Percentiles rank a stretch among this genome's conserved stretches.
These are phyloP conservation scores for Nerophis lumbriciformis DNA, from an alignment of 2,113 vertebrate species.

Conservation along the genomic window DNA sequence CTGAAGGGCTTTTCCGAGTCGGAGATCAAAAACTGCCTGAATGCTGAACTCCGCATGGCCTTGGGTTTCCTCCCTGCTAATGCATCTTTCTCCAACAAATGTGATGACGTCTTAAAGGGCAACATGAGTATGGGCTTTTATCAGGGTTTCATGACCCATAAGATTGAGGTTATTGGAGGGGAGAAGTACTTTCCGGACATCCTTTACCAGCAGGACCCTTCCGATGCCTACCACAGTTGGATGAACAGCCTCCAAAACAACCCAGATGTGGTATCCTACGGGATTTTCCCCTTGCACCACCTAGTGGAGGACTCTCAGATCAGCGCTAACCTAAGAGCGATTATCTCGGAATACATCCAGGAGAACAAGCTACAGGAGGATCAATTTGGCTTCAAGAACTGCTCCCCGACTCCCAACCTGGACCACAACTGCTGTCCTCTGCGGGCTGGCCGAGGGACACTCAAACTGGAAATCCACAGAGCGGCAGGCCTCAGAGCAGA, in stretches of 20 bases:
- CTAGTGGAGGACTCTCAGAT: constrained; percentile 61
- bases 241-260: constrained; percentile 64
- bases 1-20: constrained; percentile 65
- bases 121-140: constrained; percentile 72
- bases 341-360: constrained; percentile 61
- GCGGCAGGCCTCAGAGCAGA: constrained; percentile 65
- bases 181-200: constrained; percentile 67
- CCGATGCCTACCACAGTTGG: constrained; percentile 66
- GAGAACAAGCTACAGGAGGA: constrained; percentile 60
- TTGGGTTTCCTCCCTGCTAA: constrained; percentile 67
- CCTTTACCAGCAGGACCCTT: constrained; percentile 59
- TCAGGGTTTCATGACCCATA: constrained; percentile 71
- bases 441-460: constrained; percentile 57
- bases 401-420: constrained; percentile 61
- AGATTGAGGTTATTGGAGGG: constrained; percentile 68
- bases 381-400: constrained; percentile 43
- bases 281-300: constrained; percentile 69
- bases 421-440: constrained; percentile 74
- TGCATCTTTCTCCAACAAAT: constrained; percentile 62
- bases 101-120: constrained; percentile 56
- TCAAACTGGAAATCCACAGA: constrained; percentile 57
- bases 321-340: constrained; percentile 55
- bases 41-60: constrained; percentile 61
- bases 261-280: constrained; percentile 70
- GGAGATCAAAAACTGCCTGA: constrained; percentile 72